A percentile compares a stretch with the other conserved stretches of the same genome.
These are phyloP conservation scores for Dreissena rostriformis DNA, from an alignment of 1,140 invertebrate genomes.

Conservation along the genomic window DNA sequence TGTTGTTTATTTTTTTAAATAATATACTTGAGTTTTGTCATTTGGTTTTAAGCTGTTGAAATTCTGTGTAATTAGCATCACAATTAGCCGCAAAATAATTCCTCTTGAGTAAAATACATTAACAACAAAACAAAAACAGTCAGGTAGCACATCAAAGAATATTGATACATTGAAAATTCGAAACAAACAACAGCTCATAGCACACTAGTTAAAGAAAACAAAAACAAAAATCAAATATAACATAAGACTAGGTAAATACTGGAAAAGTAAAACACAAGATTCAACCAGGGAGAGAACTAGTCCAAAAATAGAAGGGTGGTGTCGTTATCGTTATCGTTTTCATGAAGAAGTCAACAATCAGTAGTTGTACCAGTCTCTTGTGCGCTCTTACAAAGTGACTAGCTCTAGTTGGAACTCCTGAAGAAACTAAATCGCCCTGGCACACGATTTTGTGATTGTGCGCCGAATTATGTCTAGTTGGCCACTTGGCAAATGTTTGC, in stretches of 20 bases:
- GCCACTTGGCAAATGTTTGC: too few relatives aligned
- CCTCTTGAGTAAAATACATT: too few relatives aligned
- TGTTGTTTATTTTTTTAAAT: too few relatives aligned
- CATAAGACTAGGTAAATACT: conserved; percentile 56
- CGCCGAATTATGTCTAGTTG: too few relatives aligned
- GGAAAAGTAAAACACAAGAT: conserved; percentile 8
- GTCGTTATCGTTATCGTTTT: conserved; percentile 3
- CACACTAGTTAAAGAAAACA: conserved; percentile 39
- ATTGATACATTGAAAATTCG: not conserved
- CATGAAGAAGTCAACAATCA: not conserved
- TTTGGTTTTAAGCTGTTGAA: too few relatives aligned
- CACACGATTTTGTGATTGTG: too few relatives aligned
- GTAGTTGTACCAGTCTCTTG: not conserved
- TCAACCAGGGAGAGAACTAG: conserved; percentile 29
- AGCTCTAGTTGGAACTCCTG: conserved; percentile 34
- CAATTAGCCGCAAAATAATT: too few relatives aligned
- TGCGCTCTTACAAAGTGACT: conserved; percentile 29
- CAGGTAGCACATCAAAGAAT: conserved; percentile 7
- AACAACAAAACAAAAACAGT: not conserved
- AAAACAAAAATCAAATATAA: conserved; percentile 47
- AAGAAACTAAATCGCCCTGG: too few relatives aligned
- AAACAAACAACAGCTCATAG: conserved; percentile 18
- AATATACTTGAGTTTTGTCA: too few relatives aligned
- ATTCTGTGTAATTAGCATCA: too few relatives aligned
- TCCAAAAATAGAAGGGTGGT: not conserved